phyloP scores from a whole-genome alignment of 2,797 vertebrate species.

The Gadopsis bispinosus region DNA sequence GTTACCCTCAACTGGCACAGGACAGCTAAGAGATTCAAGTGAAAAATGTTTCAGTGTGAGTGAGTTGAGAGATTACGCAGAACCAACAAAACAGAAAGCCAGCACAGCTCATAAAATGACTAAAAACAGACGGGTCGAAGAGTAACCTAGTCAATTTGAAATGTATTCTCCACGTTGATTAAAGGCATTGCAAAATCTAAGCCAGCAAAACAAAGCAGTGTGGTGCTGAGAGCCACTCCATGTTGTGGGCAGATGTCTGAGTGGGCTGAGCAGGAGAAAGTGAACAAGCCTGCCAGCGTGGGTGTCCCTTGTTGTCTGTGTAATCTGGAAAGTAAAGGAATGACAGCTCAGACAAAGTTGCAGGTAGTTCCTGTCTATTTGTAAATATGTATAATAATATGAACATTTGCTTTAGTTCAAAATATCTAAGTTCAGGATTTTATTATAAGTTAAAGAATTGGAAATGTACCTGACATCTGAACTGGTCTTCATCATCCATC shows the following conservation, averaged over 20 bases:
- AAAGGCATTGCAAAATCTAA: conserved; percentile 69
- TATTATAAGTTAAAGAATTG: conserved; percentile 1
- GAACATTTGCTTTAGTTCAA: conserved; percentile 6
- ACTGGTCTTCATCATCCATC: conserved; percentile 45
- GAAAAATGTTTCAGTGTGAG: conserved; percentile 61
- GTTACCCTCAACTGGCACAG: conserved; percentile 53
- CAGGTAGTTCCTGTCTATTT: not conserved
- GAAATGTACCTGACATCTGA: conserved; percentile 48
- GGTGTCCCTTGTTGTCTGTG: conserved; percentile 26
- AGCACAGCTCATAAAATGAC: conserved; percentile 39
- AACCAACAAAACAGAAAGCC: conserved; percentile 31
- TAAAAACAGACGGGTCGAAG: conserved; percentile 56
- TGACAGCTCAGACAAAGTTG: conserved; percentile 1
- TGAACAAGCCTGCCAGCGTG: conserved; percentile 33
- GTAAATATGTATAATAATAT: not conserved
- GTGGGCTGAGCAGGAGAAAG: conserved; percentile 56
- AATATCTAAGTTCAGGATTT: not conserved
- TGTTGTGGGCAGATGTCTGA: conserved; percentile 82
- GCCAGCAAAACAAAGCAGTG: conserved; percentile 69
- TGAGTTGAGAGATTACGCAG: conserved; percentile 43
- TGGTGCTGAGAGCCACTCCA: conserved; percentile 58
- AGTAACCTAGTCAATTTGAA: conserved; percentile 53
- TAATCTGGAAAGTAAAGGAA: conserved; percentile 26
- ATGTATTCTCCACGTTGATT: conserved; percentile 68
- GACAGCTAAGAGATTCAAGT: conserved; percentile 39